Conservation (phyloP, 1,140 invertebrate species). For the Lepidotrigona ventralis region DNA sequence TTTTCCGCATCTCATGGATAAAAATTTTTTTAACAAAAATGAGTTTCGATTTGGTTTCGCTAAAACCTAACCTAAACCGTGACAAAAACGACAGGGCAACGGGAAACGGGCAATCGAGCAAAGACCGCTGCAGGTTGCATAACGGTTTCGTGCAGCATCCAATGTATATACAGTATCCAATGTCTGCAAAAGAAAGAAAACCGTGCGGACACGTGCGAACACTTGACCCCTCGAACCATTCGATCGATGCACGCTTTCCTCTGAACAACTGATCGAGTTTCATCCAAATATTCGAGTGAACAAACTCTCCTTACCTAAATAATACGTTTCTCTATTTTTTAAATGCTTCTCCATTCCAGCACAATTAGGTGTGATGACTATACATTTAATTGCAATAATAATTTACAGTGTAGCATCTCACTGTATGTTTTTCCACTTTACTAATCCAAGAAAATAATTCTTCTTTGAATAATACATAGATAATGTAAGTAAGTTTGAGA, state of each 20-base stretch:
- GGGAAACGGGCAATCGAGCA: slow-evolving; percentile 52
- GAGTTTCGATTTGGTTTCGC: too few relatives aligned
- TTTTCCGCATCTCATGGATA: not conserved
- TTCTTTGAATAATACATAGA: too few relatives aligned
- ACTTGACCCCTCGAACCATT: slow-evolving; percentile 7
- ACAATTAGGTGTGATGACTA: not conserved
- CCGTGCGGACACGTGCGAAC: slow-evolving; percentile 1
- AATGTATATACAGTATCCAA: slow-evolving; percentile 50
- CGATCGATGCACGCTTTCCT: not conserved
- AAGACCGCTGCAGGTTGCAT: slow-evolving; percentile 65
- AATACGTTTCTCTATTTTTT: not conserved
- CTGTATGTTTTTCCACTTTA: not conserved
- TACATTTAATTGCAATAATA: not conserved
- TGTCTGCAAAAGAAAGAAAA: slow-evolving; percentile 35
- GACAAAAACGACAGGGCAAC: slow-evolving; percentile 50
- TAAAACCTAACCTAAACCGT: too few relatives aligned
- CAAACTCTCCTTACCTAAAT: not conserved
- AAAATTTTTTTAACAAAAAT: too few relatives aligned
- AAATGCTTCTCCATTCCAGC: not conserved
- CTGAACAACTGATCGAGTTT: not conserved
- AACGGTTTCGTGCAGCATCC: slow-evolving; percentile 64
- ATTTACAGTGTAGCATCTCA: not conserved
- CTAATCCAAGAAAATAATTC: not conserved
- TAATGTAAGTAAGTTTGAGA: too few relatives aligned
- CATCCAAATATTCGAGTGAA: not conserved